A percentile compares a stretch with the other conserved stretches of the same genome.
Evolutionary conservation across 2,888 invertebrate species (phyloP).

Genomic region (Scaptomyza polygonia): DNA sequence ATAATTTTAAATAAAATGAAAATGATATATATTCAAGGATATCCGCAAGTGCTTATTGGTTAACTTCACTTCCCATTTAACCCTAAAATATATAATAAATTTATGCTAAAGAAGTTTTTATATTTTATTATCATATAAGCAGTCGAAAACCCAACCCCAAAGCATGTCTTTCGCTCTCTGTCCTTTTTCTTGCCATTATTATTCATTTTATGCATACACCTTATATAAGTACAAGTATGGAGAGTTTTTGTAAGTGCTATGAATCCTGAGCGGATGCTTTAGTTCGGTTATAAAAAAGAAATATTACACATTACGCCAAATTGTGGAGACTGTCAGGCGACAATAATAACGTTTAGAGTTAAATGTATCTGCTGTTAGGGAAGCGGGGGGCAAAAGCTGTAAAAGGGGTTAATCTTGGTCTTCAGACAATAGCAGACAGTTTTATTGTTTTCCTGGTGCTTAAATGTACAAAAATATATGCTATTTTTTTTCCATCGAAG

Average conservation of each 20-base stretch:
- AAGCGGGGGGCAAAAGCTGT: not conserved
- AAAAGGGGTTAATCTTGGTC: not conserved
- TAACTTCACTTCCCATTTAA: conserved; percentile 31
- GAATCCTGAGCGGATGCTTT: conserved; percentile 56
- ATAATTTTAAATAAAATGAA: conserved; percentile 43
- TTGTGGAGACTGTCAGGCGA: conserved; percentile 83
- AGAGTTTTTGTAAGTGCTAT: conserved; percentile 42
- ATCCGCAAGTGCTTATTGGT: conserved; percentile 62
- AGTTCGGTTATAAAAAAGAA: conserved; percentile 83
- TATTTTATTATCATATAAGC: conserved; percentile 69
- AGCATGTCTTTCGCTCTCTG: not conserved
- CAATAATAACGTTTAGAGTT: conserved; percentile 80
- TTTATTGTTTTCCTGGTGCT: conserved; percentile 47
- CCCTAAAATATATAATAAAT: too few species aligned
- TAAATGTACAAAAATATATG: conserved; percentile 31
- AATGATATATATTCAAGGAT: conserved; percentile 67
- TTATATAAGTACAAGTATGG: conserved; percentile 35
- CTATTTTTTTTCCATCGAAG: not conserved
- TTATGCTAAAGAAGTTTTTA: conserved; percentile 58
- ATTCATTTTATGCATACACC: conserved; percentile 48
- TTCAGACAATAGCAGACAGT: conserved; percentile 44
- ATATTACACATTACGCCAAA: conserved; percentile 84
- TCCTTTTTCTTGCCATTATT: conserved; percentile 5
- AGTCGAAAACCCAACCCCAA: conserved; percentile 2
- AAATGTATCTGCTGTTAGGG: conserved; percentile 38